phyloP scores from a whole-genome alignment of 2,113 vertebrate species.

The Hassar affinis region DNA sequence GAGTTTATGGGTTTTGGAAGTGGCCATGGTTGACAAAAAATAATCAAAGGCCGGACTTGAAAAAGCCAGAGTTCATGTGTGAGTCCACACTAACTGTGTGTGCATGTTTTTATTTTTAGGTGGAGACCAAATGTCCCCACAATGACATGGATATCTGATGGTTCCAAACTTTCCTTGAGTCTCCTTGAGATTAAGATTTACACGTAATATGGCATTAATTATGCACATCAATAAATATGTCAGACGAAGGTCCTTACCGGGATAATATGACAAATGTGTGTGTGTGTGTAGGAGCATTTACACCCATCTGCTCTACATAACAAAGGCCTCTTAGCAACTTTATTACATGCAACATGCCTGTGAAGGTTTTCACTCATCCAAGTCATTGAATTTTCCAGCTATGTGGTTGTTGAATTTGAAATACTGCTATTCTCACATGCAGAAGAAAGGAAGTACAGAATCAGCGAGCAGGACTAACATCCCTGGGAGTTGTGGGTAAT shows the following conservation, averaged over 20 bases:
- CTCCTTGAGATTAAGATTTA: neutral
- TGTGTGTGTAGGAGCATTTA: neutral
- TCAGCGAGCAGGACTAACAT: neutral
- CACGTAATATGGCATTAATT: neutral
- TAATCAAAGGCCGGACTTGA: conserved; percentile 59
- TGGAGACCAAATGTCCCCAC: neutral
- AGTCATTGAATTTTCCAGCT: neutral
- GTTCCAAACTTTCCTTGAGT: neutral
- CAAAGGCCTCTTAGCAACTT: neutral
- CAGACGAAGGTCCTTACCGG: neutral
- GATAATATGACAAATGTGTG: neutral
- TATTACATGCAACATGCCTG: neutral
- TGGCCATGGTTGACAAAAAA: conserved; percentile 39
- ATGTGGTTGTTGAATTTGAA: neutral
- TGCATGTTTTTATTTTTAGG: neutral
- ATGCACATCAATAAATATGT: neutral
- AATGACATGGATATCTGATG: neutral
- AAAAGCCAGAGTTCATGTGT: conserved; percentile 54
- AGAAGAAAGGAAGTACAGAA: conserved; percentile 5
- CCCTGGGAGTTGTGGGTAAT: neutral
- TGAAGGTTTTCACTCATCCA: conserved; percentile 4
- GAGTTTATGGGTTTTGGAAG: conserved; percentile 53
- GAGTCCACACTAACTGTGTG: conserved; percentile 15
- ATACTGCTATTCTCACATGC: neutral
- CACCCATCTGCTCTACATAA: neutral